These are phyloP conservation scores for Candidula unifasciata DNA, from an alignment of 2,888 invertebrate genomes.

Conservation along the genomic window DNA sequence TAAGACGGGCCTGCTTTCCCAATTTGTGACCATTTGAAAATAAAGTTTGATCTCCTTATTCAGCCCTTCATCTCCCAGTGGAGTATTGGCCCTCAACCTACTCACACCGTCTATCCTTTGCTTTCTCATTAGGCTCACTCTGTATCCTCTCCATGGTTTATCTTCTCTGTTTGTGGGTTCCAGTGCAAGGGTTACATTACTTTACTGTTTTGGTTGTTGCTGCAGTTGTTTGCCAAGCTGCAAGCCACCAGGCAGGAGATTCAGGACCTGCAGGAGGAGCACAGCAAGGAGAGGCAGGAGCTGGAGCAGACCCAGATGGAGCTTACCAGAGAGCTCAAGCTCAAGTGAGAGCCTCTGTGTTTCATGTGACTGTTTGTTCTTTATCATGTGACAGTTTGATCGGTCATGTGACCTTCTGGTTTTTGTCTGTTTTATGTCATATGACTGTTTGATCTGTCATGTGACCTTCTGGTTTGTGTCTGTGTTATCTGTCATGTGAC, in stretches of 20 bases:
- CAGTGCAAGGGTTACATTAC: no score
- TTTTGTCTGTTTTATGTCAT: neutral
- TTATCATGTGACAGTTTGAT: neutral
- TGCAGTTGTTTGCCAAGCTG: constrained; percentile 87
- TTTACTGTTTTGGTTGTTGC: no score
- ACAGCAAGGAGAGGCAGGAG: constrained; percentile 93
- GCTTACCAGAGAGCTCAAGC: constrained; percentile 90
- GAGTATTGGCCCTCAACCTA: no score
- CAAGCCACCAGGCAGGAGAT: constrained; percentile 87
- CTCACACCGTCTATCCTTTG: no score
- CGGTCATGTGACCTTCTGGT: neutral
- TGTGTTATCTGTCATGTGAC: neutral
- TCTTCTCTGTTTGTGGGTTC: no score
- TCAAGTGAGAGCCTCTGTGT: constrained; percentile 87
- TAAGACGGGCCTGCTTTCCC: no score
- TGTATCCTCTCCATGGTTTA: no score
- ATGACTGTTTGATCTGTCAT: neutral
- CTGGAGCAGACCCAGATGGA: constrained; percentile 94
- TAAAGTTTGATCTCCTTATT: no score
- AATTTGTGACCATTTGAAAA: no score
- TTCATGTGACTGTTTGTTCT: constrained; percentile 3
- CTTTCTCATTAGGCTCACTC: no score
- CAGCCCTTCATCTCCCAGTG: no score
- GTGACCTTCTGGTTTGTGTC: neutral
- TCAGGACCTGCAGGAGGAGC: constrained; percentile 89